Base-by-base conservation (phyloP, 2,113 vertebrate species). In the Lanius collurio region DNA sequence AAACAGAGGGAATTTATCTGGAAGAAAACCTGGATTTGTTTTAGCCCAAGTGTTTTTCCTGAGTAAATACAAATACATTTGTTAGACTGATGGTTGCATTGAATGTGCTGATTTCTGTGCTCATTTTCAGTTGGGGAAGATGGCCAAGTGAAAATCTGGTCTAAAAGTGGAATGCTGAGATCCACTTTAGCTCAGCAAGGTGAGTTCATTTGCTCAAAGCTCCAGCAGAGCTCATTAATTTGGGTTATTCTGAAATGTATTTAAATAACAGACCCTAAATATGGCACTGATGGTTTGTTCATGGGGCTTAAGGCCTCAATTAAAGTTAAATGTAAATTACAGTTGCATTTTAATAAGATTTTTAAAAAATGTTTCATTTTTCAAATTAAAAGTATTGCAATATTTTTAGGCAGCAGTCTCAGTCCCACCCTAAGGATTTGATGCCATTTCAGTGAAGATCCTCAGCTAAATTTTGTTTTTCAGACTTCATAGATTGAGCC, bases 141-240 rank as follows among this genome's bases (percentile, higher is more conserved):
- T 95, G 99, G 99, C 27, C 99, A 99, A 97, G 98, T 99, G 90
- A 99, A 99, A 98, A 99, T 99, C 96, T 99, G 99, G 99, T 99
- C 99, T 62, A 99, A 99, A 97, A 99, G 97, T 96, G 99, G 99
- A 59, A 99, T 99, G 99, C 97, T 99, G 87, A 98, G 99, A 93
- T 99, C 99, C 52, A 99, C 99, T 49, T 96, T 99, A 79, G 98
- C 98, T 90, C 99, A 98, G 89, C 99, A 99, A 98, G 99, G 99
- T 99, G 98, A 96, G 93, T 75, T 70, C 7, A 12, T 90, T 57
- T 83, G 30, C 47, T 82, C 63, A 3, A 20, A 53, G 6, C 5
- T 64, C 44, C 31, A 7, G 30, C 71, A 74, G 13, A 63, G 24
- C 6, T 41, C 23, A 15, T 62, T 22, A 7, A 39, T 83, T 81